phyloP scores from a whole-genome alignment of 1,140 invertebrate genomes.

The Trichomalopsis sarcophagae region DNA sequence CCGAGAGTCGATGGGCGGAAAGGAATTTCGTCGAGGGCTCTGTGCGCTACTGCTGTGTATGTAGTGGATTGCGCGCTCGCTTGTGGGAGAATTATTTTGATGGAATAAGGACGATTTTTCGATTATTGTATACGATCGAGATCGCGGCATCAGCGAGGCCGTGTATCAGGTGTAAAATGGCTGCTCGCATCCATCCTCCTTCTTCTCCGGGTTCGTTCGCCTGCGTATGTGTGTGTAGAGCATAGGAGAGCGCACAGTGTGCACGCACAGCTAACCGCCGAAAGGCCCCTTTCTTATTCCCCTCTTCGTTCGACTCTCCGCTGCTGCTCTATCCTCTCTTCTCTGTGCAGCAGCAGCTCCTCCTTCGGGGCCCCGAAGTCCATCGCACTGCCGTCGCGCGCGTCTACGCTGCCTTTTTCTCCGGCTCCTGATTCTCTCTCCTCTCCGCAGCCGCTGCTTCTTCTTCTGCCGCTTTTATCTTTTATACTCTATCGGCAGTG shows the following conservation, averaged over 20 bases:
- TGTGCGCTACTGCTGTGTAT: neutral
- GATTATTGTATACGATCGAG: no score
- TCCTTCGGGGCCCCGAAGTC: constrained; percentile 30
- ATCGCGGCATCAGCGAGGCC: no score
- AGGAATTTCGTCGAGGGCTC: neutral
- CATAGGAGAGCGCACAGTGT: neutral
- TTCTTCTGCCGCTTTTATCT: neutral
- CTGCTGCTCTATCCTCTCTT: neutral
- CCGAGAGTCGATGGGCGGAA: neutral
- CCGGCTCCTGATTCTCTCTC: neutral
- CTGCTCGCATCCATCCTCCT: no score
- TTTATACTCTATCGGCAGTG: constrained; percentile 20
- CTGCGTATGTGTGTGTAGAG: neutral
- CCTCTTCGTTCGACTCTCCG: constrained; percentile 47
- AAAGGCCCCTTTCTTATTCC: constrained; percentile 64
- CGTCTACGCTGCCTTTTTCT: neutral
- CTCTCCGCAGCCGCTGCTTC: neutral
- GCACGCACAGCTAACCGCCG: constrained; percentile 63
- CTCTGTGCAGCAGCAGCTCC: neutral
- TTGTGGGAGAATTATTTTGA: no score
- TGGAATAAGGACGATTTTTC: no score
- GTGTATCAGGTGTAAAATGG: no score
- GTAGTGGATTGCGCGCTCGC: no score
- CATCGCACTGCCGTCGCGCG: constrained; percentile 24
- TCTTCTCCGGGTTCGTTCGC: constrained; percentile 12